Conservation (phyloP, 23 tunicate genomes). For the Styela clava region DNA sequence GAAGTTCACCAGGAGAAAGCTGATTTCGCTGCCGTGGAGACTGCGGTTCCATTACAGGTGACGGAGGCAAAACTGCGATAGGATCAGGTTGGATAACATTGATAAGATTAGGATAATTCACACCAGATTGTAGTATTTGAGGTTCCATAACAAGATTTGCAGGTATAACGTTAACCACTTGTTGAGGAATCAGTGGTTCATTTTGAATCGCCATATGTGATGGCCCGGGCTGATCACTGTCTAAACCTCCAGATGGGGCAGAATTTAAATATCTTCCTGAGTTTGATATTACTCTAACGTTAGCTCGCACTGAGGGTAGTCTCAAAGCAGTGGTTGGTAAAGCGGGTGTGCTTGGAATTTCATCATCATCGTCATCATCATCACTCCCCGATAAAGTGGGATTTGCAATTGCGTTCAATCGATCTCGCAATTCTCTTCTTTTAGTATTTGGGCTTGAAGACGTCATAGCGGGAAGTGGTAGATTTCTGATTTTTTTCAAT, state of each 20-base stretch:
- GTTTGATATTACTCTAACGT: background rate
- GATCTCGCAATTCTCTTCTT: background rate
- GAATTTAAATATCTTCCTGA: background rate
- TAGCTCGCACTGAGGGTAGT: background rate
- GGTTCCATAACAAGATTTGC: background rate
- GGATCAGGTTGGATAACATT: background rate
- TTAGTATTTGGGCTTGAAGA: slow-evolving; percentile 13
- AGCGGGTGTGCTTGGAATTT: slow-evolving; percentile 27
- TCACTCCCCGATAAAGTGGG: background rate
- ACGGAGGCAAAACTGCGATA: background rate
- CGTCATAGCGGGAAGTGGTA: slow-evolving; percentile 13
- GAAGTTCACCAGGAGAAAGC: slow-evolving; percentile 5
- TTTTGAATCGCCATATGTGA: background rate
- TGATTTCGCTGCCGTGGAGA: background rate
- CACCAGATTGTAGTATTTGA: background rate
- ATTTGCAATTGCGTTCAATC: background rate
- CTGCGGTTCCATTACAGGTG: background rate
- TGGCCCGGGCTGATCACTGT: slow-evolving; percentile 1
- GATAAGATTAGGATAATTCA: background rate
- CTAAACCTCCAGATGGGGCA: background rate
- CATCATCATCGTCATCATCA: slow-evolving; percentile 15
- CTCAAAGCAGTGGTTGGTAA: slow-evolving; percentile 7
- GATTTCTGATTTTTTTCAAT: background rate
- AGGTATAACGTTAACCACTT: background rate
- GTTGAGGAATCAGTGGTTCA: background rate